Evolutionary conservation across 2,888 invertebrate species (phyloP), one percentile per base, ranked within the genome.

Genomic region (Acrobasis repandana): DNA sequence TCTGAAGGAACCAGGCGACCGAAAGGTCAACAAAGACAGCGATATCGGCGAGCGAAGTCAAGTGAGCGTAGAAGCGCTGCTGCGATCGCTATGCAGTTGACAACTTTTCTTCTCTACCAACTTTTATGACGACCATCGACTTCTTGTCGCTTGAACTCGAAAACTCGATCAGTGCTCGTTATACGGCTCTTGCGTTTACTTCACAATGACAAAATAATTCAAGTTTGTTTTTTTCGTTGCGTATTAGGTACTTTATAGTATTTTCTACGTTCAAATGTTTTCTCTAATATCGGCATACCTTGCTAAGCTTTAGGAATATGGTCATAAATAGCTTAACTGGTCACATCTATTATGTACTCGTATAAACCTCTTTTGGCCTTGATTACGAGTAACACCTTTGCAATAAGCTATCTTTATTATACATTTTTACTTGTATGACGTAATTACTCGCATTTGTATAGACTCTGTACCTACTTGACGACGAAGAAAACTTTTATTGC

Each of bases 81-180:
- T 43, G 50, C 5, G 11, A 33, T 50, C 50, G 50, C 50, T 28
- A 33, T 20, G 56, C 61, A 61, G 57, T 50, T 60, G 62, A 60
- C 54, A 61, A 66, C 61, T 64, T 68, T 73, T 71, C 66, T 67
- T 67, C 70, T 69, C 64, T 69, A 66, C 67, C 71, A 71, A 74
- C 69, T 77, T 74, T 74, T 72, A 70, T 67, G 67, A 64, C 65
- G 66, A 64, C 64, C 64, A 65, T 67, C 68, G 66, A 61, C 62
- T 63, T 67, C 58, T 56, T 65, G 66, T 64, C 65, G 63, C 62
- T 63, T 59, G 64, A 67, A 66, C 64, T 65, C 64, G 64, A 52
- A 62, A 65, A 66, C 64, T 67, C 61, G 66, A 67, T 67, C 65
- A 67, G 61, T 49, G 61, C 58, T 61, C 59, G 61, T 64, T 64